Evolutionary conservation across 2,113 vertebrate genomes (phyloP), one percentile per base, ranked within the genome.

Genomic region (Urocynchramus pylzowi): DNA sequence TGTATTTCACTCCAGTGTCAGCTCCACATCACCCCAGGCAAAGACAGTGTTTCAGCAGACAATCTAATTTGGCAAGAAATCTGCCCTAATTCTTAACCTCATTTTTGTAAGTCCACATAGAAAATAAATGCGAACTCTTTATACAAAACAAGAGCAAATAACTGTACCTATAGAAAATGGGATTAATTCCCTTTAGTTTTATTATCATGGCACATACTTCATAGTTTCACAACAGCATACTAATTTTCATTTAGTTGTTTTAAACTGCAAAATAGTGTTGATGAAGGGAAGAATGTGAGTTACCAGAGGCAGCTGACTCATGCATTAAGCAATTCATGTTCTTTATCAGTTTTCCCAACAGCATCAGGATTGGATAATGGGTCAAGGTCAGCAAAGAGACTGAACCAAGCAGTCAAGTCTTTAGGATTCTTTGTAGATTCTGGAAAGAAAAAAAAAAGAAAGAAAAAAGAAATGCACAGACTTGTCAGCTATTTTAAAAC

Each of bases 361-460:
- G 99, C 98, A 10, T 99, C 99, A 6, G 99, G 99, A 90, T 99
- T 99, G 68, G 99, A 99, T 88, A 99, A 98, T 0, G 99, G 99
- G 97, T 99, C 99, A 93, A 99, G 96, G 96, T 99, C 99, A 7
- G 99, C 99, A 54, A 99, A 99, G 89, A 99, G 98, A 97, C 98
- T 99, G 98, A 99, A 99, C 99, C 99, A 99, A 20, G 98, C 98
- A 5, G 98, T 99, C 92, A 99, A 98, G 92, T 99, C 99, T 85
- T 98, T 99, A 93, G 98, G 93, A 22, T 86, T 95, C 95, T 97
- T 98, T 23, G 95, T 60, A 70, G 97, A 89, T 59, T 98, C 99
- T 99, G 97, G 19, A 39, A 60, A 39, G 17, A 7, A n/a, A 56
- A 56, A 26, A 35, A 53, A 65, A 19, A 45, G 10, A 15, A 22